These are phyloP conservation scores for Parnassius orleans DNA, from an alignment of 2,888 invertebrate species.

Conservation along the genomic window DNA sequence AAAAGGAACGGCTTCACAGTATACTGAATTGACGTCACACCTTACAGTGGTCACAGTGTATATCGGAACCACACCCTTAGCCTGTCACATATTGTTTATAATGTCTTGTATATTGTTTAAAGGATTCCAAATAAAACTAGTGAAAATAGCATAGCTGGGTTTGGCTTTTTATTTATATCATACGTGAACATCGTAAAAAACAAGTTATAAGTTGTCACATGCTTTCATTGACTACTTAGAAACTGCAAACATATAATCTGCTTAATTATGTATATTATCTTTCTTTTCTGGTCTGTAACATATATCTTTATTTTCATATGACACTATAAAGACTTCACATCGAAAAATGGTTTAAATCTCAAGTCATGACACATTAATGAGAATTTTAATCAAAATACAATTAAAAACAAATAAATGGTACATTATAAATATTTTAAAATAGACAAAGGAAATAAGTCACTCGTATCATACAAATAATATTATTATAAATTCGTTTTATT, in stretches of 20 bases:
- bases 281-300: neutral
- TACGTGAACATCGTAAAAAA: conserved; percentile 2
- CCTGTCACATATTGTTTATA: conserved; percentile 1
- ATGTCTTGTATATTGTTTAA: neutral
- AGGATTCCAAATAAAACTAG: neutral
- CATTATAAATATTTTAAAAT: too few species aligned
- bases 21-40: too few species aligned
- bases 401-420: too few species aligned
- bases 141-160: conserved; percentile 7
- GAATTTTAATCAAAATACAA: too few species aligned
- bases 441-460: too few species aligned
- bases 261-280: neutral
- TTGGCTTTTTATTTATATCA: conserved; percentile 10
- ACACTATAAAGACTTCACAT: neutral
- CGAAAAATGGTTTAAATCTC: too few species aligned
- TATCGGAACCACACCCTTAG: neutral
- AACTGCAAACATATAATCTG: neutral
- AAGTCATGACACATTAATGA: too few species aligned
- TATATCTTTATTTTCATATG: neutral
- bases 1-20: too few species aligned
- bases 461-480: too few species aligned
- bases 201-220: neutral
- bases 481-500: too few species aligned
- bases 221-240: neutral
- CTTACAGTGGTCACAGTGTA: too few species aligned